A percentile compares a stretch with the other conserved stretches of the same genome.
Conservation (phyloP, 2,888 invertebrate genomes). For the Venusia cambrica region DNA sequence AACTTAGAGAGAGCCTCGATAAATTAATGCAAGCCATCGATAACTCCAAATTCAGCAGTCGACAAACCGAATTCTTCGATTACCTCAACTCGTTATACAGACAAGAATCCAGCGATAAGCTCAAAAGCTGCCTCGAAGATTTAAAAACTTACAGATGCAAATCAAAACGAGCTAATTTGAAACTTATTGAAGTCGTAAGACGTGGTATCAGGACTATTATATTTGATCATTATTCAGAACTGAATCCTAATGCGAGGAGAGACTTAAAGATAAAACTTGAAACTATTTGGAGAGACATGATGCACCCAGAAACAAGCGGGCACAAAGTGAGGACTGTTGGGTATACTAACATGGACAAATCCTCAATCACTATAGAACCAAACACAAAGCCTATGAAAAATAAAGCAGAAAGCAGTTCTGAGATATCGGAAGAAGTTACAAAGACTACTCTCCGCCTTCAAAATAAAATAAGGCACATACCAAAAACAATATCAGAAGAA, state of each 20-base stretch:
- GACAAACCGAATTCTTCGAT: conserved; percentile 28
- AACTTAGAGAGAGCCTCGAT: conserved; percentile 33
- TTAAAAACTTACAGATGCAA: conserved; percentile 36
- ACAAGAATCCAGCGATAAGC: conserved; percentile 27
- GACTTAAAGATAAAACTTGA: conserved; percentile 34
- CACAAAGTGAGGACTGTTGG: conserved; percentile 12
- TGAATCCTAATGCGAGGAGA: conserved; percentile 33
- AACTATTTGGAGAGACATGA: conserved; percentile 27
- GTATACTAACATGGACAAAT: too few species aligned
- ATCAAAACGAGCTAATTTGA: conserved; percentile 26
- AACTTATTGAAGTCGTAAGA: conserved; percentile 36
- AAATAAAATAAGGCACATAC: too few species aligned
- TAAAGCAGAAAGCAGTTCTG: too few species aligned
- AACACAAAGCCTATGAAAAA: too few species aligned
- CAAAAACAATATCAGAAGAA: too few species aligned
- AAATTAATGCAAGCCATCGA: conserved; percentile 21
- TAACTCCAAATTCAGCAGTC: conserved; percentile 19
- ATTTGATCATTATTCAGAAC: conserved; percentile 44
- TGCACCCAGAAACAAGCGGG: background rate
- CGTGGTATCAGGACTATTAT: conserved; percentile 37
- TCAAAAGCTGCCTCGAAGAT: conserved; percentile 35
- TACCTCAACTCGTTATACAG: conserved; percentile 46
- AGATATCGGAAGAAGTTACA: too few species aligned
- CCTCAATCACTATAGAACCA: too few species aligned
- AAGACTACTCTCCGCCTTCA: too few species aligned